Conservation (phyloP, 2,113 vertebrate genomes). For the Hydrolagus affinis region DNA sequence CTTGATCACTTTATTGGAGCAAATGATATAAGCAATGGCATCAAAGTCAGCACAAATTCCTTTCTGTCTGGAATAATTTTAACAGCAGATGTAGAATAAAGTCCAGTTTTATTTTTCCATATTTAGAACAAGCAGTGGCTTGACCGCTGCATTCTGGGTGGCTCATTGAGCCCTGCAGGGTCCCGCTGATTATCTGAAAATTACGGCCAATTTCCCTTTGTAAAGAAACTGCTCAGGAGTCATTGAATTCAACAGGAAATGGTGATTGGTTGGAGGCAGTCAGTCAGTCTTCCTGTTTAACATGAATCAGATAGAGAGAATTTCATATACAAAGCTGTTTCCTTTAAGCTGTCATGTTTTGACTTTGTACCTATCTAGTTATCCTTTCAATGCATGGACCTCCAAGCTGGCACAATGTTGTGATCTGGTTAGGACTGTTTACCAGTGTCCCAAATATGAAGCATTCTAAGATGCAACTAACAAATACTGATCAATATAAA, state of each 20-base stretch:
- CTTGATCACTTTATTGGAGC: conserved; percentile 35
- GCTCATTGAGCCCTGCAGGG: conserved; percentile 53
- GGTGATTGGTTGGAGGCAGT: conserved; percentile 51
- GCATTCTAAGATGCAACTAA: too few relatives aligned
- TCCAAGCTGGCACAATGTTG: background rate
- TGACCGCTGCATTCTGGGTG: conserved; percentile 48
- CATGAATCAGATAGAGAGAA: conserved; percentile 39
- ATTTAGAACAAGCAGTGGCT: conserved; percentile 15
- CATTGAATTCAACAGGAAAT: conserved; percentile 59
- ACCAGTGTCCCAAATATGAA: too few relatives aligned
- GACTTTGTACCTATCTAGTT: conserved; percentile 24
- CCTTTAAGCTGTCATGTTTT: conserved; percentile 28
- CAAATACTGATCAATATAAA: too few relatives aligned
- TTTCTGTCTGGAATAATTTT: conserved; percentile 9
- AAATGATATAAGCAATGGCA: conserved; percentile 30
- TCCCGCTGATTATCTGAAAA: conserved; percentile 55
- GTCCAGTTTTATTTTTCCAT: background rate
- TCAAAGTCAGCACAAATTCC: background rate
- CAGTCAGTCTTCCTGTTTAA: conserved; percentile 58
- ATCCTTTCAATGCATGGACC: background rate
- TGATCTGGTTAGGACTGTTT: too few relatives aligned
- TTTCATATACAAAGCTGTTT: conserved; percentile 49
- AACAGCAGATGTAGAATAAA: conserved; percentile 34
- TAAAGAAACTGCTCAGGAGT: conserved; percentile 51
- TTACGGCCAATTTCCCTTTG: conserved; percentile 55